A percentile compares a stretch with the other conserved stretches of the same genome.
Evolutionary conservation across 1,140 invertebrate genomes (phyloP).

Genomic region (Cherax quadricarinatus): DNA sequence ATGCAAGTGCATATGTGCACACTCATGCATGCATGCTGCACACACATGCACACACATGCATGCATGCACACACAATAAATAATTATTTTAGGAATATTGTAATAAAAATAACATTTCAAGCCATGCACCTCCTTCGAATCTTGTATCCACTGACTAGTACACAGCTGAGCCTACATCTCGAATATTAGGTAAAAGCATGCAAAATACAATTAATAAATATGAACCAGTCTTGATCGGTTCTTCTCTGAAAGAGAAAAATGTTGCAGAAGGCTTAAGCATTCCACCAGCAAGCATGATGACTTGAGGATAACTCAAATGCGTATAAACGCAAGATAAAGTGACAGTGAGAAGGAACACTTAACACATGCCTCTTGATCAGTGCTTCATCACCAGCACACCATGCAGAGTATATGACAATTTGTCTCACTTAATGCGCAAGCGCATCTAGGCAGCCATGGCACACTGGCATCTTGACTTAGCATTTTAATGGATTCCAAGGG

Average conservation of each 20-base stretch:
- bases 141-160: not conserved
- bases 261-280: not conserved
- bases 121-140: constrained; percentile 30
- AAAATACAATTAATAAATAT: not conserved
- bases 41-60: too few species aligned
- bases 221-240: constrained; percentile 5
- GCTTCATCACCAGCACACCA: not conserved
- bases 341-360: not conserved
- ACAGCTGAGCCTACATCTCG: not conserved
- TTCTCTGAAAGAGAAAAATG: not conserved
- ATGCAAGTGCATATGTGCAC: too few species aligned
- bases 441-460: not conserved
- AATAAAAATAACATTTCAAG: not conserved
- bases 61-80: too few species aligned
- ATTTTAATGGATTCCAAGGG: not conserved
- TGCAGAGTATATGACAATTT: not conserved
- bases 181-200: not conserved
- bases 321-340: not conserved
- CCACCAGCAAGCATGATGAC: not conserved
- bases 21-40: too few species aligned
- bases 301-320: not conserved
- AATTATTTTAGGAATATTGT: too few species aligned
- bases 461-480: not conserved
- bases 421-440: not conserved
- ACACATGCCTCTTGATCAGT: not conserved